A percentile compares a stretch with the other conserved stretches of the same genome.
Conservation (phyloP, 2,888 invertebrate genomes). For the Nipponacmea schrenckii region DNA sequence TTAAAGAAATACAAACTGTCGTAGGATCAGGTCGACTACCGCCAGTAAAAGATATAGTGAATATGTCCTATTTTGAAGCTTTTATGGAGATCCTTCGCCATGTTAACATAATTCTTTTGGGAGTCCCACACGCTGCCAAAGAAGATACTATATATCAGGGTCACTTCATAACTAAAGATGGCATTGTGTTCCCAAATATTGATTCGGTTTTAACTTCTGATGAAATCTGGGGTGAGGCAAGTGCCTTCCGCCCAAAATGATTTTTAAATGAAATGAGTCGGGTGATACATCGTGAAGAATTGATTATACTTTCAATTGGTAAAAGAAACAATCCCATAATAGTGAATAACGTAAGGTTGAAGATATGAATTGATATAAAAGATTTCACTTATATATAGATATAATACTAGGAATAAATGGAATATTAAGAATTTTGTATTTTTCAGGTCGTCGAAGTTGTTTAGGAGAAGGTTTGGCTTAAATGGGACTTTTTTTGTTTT, state of each 20-base stretch:
- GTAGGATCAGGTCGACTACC: constrained; percentile 55
- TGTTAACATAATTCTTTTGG: constrained; percentile 44
- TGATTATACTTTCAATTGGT: constrained; percentile 39
- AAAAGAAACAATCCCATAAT: background rate
- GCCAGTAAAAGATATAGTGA: constrained; percentile 32
- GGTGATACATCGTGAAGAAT: constrained; percentile 25
- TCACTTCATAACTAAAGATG: constrained; percentile 53
- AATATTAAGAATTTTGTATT: too few relatives aligned
- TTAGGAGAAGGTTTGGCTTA: constrained; percentile 34
- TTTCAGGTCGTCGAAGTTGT: constrained; percentile 36
- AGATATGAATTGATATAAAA: too few relatives aligned
- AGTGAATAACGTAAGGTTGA: too few relatives aligned
- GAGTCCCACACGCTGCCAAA: constrained; percentile 39
- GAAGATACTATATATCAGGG: constrained; percentile 47
- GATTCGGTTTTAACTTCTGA: constrained; percentile 45
- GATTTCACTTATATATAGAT: too few relatives aligned
- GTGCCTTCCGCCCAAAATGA: constrained; percentile 47
- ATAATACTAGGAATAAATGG: too few relatives aligned
- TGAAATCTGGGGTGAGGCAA: constrained; percentile 40
- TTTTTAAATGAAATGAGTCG: constrained; percentile 40
- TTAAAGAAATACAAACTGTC: constrained; percentile 47
- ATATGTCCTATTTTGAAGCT: constrained; percentile 50
- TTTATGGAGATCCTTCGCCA: constrained; percentile 49
- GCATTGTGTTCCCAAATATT: constrained; percentile 43
- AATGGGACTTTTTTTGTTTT: constrained; percentile 41